Percentiles rank a stretch among this genome's conserved stretches.
Conservation (phyloP, 2,888 invertebrate genomes). For the Tipula helvola region DNA sequence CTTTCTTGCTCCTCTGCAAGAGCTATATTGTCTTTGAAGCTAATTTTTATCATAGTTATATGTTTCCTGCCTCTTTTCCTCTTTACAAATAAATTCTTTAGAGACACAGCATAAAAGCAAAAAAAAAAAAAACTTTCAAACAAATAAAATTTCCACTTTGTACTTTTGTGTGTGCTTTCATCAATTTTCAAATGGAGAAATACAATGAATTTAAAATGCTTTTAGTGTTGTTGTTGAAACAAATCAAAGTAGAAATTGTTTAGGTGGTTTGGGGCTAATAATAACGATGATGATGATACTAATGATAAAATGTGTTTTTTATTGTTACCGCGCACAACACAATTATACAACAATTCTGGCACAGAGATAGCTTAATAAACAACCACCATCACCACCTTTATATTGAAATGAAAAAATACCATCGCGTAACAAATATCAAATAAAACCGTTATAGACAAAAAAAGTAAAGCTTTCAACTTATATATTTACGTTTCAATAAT, state of each 20-base stretch:
- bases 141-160: neutral
- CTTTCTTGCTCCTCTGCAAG: neutral
- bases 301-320: neutral
- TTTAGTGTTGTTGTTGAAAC: neutral
- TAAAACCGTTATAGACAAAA: neutral
- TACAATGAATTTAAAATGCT: neutral
- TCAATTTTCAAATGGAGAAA: neutral
- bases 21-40: neutral
- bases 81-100: neutral
- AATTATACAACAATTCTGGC: no score
- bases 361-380: no score
- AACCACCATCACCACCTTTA: neutral
- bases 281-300: neutral
- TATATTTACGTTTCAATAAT: neutral
- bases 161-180: neutral
- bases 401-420: neutral
- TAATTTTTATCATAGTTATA: neutral
- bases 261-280: neutral
- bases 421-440: neutral
- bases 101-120: neutral
- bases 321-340: neutral
- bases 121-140: neutral
- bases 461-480: neutral
- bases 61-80: neutral
- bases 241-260: neutral